Evolutionary conservation across 2,888 invertebrate genomes (phyloP), one percentile per base, ranked within the genome.

Genomic region (Microctonus aethiopoides): DNA sequence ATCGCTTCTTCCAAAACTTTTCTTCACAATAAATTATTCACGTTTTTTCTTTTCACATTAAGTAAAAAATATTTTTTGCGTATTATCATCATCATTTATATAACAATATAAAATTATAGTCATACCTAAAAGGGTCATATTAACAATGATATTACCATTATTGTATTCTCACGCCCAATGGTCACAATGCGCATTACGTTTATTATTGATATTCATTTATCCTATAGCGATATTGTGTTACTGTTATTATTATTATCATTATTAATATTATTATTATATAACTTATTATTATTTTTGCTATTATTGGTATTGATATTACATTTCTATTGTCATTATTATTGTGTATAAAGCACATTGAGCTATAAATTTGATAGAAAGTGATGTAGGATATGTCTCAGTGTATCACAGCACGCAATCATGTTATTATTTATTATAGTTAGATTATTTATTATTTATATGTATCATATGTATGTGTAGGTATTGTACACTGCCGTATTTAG

Each of bases 351-450:
- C 20, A 59, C 32, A 67, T 51, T 67, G 32, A 46, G 26, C 16
- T 22, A 54, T 64, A 64, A 46, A 65, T 46, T 32, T 60, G 32
- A 32, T 36, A 52, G 34, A 64, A 46, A 10, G 22, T 59, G 59
- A 59, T 63, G 57, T 13, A 24, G 34, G 0, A 24, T 61, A 52
- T 46, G 16, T 46, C 34, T 63, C 51, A 3, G 59, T 51, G 51
- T 69, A 63, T 51, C 51, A 64, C 16, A 20, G 20, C 63, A 68
- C 57, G 57, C 32, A 51, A 70, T 52, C 52, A 65, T 52, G 65
- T 70, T 65, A 64, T 64, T 65, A 65, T 65, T 70, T 52, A 36
- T 65, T 34, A 69, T 46, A 46, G 46, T 64, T 69, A 69, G 29
- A 20, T 57, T 64, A 69, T 60, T 69, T 64, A 69, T 65, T 61